Evolutionary conservation across 2,888 invertebrate genomes (phyloP), one percentile per base, ranked within the genome.

Genomic region (Latrodectus elegans): DNA sequence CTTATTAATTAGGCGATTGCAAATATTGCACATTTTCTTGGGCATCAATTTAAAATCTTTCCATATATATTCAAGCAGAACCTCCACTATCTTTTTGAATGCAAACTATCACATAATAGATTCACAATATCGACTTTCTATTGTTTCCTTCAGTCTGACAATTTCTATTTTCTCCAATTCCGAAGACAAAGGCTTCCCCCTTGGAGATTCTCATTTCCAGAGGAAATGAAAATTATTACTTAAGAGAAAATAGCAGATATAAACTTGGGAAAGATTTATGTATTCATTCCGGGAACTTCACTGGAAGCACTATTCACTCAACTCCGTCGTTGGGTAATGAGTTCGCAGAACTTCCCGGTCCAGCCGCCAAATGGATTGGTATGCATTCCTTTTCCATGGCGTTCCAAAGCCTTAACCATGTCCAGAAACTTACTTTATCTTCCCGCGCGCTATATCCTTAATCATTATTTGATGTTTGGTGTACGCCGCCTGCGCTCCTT

Each of bases 181-280:
- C 60, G 53, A 67, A 70, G 71, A 72, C 17, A 60, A 60, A 72
- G 80, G 72, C 80, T 64, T 60, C 80, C 60, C 22, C 15, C 72
- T 64, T 22, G 49, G 60, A 60, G 60, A 72, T 64, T 72, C 80
- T 80, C 80, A 80, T 80, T 80, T 80, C 60, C 64, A 22, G 49
- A 15, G 80, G 80, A 80, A 80, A 80, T 80, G 80, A 80, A 80
- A 80, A 80, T 80, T 80, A 80, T 80, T 80, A 77, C 65, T 80
- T 72, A 64, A 72, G 64, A 38, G 72, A 60, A 64, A 80, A 80
- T 80, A 71, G 74, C 26, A 55, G 60, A 60, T 52, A 55, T 80
- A 38, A 52, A 51, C 22, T 15, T 15, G 26, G 11, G 51, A 26
- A 51, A 80, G 80, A 80, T 80, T 71, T 80, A 80, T 80, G 64